These are phyloP conservation scores for Stomorhina lunata DNA, from an alignment of 2,888 invertebrate species.

Conservation along the genomic window DNA sequence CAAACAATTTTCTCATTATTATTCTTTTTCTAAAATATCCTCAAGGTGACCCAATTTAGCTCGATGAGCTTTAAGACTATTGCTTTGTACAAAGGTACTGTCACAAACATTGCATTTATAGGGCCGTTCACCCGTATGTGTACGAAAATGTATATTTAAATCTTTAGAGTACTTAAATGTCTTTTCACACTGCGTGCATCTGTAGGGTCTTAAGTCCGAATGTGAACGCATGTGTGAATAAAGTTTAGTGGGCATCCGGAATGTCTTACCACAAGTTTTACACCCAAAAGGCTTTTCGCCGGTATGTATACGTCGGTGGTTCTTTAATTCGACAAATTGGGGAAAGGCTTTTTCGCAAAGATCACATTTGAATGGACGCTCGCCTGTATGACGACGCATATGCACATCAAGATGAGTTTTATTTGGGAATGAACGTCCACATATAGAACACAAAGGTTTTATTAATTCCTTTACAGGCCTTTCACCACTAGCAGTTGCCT, in stretches of 20 bases:
- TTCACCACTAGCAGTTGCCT: too few species aligned
- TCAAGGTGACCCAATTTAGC: constrained; percentile 56
- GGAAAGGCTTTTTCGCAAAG: constrained; percentile 53
- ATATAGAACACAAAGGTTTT: constrained; percentile 68
- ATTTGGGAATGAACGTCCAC: constrained; percentile 56
- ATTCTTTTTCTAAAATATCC: too few species aligned
- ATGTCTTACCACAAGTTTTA: constrained; percentile 56
- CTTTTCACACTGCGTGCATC: constrained; percentile 56
- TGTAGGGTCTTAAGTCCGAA: constrained; percentile 57
- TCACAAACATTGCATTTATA: constrained; percentile 59
- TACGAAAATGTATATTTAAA: constrained; percentile 61
- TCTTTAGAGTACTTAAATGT: constrained; percentile 64
- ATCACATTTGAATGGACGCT: constrained; percentile 59
- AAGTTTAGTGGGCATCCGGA: constrained; percentile 55
- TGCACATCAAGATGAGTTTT: constrained; percentile 52
- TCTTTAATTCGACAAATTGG: constrained; percentile 43
- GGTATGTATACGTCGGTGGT: constrained; percentile 57
- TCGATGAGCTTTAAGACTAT: constrained; percentile 54
- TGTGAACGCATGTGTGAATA: constrained; percentile 59
- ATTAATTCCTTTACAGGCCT: too few species aligned
- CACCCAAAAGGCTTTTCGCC: constrained; percentile 61
- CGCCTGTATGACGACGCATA: constrained; percentile 57
- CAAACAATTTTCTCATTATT: too few species aligned
- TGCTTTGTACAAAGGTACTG: constrained; percentile 60
- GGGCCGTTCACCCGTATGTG: constrained; percentile 57